These are phyloP conservation scores for Grapholita molesta DNA, from an alignment of 1,140 invertebrate species.

Conservation along the genomic window DNA sequence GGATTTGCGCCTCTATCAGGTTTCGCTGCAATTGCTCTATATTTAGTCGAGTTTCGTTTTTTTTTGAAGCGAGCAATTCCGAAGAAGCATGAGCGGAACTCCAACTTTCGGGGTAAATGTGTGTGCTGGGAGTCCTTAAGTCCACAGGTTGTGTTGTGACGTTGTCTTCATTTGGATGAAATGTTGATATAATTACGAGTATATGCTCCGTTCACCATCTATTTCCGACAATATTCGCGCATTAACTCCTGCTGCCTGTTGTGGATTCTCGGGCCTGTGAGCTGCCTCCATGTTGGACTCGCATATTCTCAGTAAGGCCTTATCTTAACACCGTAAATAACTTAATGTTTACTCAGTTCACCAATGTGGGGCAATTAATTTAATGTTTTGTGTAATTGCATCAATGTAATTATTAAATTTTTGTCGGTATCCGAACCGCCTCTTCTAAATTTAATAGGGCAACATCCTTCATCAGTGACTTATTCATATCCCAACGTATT, in stretches of 20 bases:
- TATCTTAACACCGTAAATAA: no score
- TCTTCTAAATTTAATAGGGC: no score
- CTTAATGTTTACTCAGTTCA: no score
- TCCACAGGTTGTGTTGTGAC: constrained; percentile 22
- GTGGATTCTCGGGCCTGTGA: no score
- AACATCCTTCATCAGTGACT: no score
- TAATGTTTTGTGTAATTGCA: no score
- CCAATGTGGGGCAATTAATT: no score
- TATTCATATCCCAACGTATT: no score
- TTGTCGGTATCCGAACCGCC: no score
- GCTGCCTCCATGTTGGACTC: no score
- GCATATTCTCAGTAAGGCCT: no score
- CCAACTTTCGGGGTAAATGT: constrained; percentile 23
- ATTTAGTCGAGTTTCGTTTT: constrained; percentile 32
- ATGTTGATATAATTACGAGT: constrained; percentile 16
- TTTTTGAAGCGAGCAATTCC: constrained; percentile 27
- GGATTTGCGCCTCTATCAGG: neutral
- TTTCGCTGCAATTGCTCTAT: constrained; percentile 10
- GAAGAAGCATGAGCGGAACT: constrained; percentile 22
- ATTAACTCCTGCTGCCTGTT: neutral
- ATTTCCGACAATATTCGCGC: neutral
- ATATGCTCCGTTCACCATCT: neutral
- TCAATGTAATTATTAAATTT: no score
- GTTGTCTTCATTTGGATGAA: constrained; percentile 13
- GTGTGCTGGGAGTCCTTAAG: constrained; percentile 27